Percentiles rank a stretch among this genome's conserved stretches.
Evolutionary conservation across 2,888 invertebrate species (phyloP).

Genomic region (Sphinx pinastri): DNA sequence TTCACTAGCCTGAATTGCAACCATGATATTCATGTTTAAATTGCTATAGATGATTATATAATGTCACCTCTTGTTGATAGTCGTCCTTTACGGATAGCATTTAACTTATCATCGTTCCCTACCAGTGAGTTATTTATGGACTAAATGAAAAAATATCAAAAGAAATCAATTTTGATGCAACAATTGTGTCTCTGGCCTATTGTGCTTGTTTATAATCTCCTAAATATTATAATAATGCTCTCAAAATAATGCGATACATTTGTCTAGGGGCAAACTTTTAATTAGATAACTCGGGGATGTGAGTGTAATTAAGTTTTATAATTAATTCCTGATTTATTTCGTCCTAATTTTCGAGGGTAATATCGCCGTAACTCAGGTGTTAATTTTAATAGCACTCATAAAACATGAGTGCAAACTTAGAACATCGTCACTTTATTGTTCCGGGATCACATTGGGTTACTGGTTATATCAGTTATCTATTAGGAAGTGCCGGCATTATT

Average conservation of each 20-base stretch:
- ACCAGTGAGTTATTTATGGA: too few species aligned
- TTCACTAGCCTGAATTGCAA: too few species aligned
- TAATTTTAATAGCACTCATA: not conserved
- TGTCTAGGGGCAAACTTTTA: constrained; percentile 23
- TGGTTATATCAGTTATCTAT: too few species aligned
- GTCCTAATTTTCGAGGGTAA: constrained; percentile 3
- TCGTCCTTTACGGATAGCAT: too few species aligned
- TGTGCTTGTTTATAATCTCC: not conserved
- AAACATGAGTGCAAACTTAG: too few species aligned
- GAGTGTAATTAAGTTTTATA: constrained; percentile 21
- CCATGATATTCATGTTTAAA: too few species aligned
- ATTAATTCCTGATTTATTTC: constrained; percentile 18
- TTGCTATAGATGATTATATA: too few species aligned
- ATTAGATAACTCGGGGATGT: constrained; percentile 17
- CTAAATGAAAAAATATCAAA: not conserved
- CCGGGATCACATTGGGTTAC: too few species aligned
- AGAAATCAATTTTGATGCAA: not conserved
- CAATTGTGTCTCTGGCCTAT: not conserved
- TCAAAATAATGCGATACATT: constrained; percentile 13
- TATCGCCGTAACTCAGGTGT: not conserved
- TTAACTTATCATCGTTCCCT: too few species aligned
- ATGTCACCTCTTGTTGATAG: too few species aligned
- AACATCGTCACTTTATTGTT: not conserved
- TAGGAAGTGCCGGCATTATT: too few species aligned
- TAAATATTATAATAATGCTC: constrained; percentile 5